Evolutionary conservation across 2,797 vertebrate genomes (phyloP).

Genomic region (Pangasius mekongensis): DNA sequence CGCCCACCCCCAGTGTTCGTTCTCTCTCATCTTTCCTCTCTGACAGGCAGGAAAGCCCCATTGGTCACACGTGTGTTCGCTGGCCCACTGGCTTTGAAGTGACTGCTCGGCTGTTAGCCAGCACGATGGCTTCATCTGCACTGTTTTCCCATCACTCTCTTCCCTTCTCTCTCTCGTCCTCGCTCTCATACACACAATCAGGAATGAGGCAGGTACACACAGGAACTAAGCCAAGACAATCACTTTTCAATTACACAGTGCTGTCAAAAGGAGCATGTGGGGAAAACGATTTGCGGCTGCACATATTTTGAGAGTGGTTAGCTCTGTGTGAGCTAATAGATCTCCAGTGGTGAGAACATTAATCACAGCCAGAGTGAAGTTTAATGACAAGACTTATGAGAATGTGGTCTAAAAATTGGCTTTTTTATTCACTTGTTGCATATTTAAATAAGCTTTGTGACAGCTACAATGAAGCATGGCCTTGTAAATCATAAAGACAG

Average conservation of each 20-base stretch:
- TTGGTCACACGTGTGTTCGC: slow-evolving; percentile 75
- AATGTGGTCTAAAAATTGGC: slow-evolving; percentile 45
- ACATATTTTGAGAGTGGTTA: slow-evolving; percentile 59
- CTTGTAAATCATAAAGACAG: slow-evolving; percentile 33
- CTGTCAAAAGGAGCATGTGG: slow-evolving; percentile 10
- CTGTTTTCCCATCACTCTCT: slow-evolving; percentile 53
- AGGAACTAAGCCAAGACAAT: slow-evolving; percentile 65
- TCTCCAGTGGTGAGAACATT: slow-evolving; percentile 50
- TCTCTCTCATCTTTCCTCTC: slow-evolving; percentile 50
- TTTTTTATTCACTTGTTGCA: slow-evolving; percentile 60
- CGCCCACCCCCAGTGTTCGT: not conserved
- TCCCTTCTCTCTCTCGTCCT: not conserved
- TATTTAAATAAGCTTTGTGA: slow-evolving; percentile 56
- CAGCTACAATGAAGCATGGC: slow-evolving; percentile 49
- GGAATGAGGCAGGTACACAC: slow-evolving; percentile 60
- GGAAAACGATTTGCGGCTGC: slow-evolving; percentile 27
- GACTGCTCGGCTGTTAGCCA: slow-evolving; percentile 65
- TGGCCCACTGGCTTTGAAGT: slow-evolving; percentile 72
- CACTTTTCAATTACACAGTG: slow-evolving; percentile 68
- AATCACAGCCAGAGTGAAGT: slow-evolving; percentile 57
- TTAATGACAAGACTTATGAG: slow-evolving; percentile 52
- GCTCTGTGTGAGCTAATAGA: slow-evolving; percentile 55
- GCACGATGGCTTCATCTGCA: slow-evolving; percentile 63
- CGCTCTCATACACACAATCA: not conserved
- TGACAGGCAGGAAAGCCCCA: slow-evolving; percentile 68